Percentiles rank a stretch among this genome's conserved stretches.
Conservation (phyloP, 2,113 vertebrate genomes). For the Varanus komodoensis region DNA sequence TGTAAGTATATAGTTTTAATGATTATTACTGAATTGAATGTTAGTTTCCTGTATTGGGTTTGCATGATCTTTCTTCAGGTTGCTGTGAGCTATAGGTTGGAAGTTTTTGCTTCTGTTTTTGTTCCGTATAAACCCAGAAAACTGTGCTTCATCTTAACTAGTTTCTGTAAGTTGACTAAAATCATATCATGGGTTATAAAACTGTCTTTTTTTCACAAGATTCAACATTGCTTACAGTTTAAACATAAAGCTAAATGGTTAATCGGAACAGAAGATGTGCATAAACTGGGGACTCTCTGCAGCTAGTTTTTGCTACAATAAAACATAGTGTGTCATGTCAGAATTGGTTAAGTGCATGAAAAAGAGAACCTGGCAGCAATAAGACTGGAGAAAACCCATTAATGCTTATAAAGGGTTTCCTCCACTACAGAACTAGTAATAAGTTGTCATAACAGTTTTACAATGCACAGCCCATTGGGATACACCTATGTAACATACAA, state of each 20-base stretch:
- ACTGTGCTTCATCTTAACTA: too few relatives aligned
- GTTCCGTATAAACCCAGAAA: too few relatives aligned
- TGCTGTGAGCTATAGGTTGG: too few relatives aligned
- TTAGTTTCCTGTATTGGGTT: background rate
- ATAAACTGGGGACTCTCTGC: too few relatives aligned
- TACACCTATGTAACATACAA: background rate
- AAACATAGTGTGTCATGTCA: background rate
- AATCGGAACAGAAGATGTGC: too few relatives aligned
- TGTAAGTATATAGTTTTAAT: background rate
- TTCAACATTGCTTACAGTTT: background rate
- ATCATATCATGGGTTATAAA: too few relatives aligned
- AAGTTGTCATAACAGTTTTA: background rate
- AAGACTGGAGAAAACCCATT: background rate
- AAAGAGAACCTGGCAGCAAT: too few relatives aligned
- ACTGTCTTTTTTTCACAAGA: too few relatives aligned
- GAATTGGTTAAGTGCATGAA: background rate
- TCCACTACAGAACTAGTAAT: background rate
- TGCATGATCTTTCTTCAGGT: too few relatives aligned
- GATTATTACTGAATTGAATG: background rate
- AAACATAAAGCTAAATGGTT: background rate
- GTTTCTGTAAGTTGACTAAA: too few relatives aligned
- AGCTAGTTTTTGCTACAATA: background rate
- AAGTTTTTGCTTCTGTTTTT: too few relatives aligned
- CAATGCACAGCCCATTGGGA: background rate
- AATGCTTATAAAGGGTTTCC: background rate